Conservation (phyloP, 2,797 vertebrate species). For the Danionella dracula region DNA sequence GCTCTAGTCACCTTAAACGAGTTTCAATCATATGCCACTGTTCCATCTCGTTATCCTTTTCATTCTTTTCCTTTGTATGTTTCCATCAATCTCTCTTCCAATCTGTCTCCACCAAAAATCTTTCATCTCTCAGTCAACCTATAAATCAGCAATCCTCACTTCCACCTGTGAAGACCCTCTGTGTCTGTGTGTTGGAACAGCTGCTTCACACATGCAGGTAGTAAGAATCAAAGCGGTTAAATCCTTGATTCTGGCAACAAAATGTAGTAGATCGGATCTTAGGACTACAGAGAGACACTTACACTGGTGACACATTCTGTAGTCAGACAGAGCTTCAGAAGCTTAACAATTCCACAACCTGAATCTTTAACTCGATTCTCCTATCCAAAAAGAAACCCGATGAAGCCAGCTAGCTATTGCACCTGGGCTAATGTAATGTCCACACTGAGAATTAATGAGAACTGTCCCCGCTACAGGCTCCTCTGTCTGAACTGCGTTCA, state of each 20-base stretch:
- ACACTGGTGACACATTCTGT: background rate
- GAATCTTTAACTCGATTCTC: background rate
- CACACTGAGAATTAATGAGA: background rate
- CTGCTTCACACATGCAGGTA: slow-evolving; percentile 24
- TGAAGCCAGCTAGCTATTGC: background rate
- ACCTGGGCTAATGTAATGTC: slow-evolving; percentile 4
- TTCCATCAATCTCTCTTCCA: background rate
- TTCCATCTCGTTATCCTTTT: background rate
- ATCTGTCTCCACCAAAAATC: background rate
- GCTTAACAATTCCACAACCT: background rate
- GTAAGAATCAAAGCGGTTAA: no score
- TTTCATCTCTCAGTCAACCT: slow-evolving; percentile 21
- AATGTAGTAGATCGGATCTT: background rate
- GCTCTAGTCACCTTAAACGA: slow-evolving; percentile 38
- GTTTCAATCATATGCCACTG: background rate
- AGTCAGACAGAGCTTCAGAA: background rate
- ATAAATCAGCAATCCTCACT: slow-evolving; percentile 17
- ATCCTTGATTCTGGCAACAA: no score
- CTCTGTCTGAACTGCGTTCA: background rate
- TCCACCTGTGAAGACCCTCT: background rate
- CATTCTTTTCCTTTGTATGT: background rate
- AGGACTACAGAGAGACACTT: slow-evolving; percentile 23
- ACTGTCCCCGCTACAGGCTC: slow-evolving; percentile 1
- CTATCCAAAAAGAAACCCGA: background rate
- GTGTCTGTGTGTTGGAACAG: slow-evolving; percentile 24